Evolutionary conservation across 2,888 invertebrate species (phyloP), one percentile per base, ranked within the genome.

Genomic region (Synergus laeviventris): DNA sequence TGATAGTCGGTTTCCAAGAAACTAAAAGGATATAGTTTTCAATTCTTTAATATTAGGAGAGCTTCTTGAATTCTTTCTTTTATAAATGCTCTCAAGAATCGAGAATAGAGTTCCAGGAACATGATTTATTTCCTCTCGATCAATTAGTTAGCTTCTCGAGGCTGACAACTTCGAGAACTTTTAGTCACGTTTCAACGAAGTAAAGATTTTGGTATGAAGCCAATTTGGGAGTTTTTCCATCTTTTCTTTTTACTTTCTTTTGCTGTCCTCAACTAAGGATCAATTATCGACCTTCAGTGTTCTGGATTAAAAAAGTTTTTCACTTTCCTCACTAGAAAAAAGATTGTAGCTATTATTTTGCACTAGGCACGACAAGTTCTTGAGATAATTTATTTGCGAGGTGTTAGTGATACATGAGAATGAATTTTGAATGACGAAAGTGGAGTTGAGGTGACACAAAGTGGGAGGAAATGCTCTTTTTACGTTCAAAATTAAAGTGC

Each of bases 141-240:
- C 38, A 42, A 42, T 42, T 64, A 38, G 38, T 38, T 38, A 3
- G 38, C n/a, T 64, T 16, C 24, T 64, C 14, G 24, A 64, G 21
- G 11, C 21, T 64, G 12, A 1, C 5, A 21, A 64, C 12, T 21
- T 24, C 12, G 8, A 64, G 12, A 64, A 42, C 7, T 64, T 18
- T 64, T 1, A 21, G 42, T 42, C 39, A 42, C 21, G 42, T 16
- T 42, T 24, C 7, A 16, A 16, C 21, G 24, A 42, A 42, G 21
- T 14, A 21, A 42, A 21, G 42, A 42, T 42, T 64, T 64, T 42
- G 39, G 21, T 64, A n/a, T 21, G 14, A 64, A 64, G 42, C 14
- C 39, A 64, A 64, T 64, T 42, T 42, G 24, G 14, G 39, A 42
- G 64, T 64, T 64, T 39, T 62, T 39, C 39, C 42, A 64, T 64